Conservation (phyloP, 2,113 vertebrate species). For the Nycticryphes semicollaris region DNA sequence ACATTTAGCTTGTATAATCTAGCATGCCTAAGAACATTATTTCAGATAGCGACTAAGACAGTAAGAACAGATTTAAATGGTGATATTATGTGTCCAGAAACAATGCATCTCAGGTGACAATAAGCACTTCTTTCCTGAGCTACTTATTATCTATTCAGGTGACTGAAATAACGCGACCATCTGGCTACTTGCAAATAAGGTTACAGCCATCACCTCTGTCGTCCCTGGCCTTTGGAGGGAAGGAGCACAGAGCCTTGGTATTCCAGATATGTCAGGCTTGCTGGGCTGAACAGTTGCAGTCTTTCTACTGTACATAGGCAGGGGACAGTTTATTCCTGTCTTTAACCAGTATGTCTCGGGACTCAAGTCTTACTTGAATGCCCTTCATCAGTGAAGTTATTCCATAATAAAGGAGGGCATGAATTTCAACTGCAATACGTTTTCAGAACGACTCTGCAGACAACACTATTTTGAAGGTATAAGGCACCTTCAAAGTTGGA, state of each 20-base stretch:
- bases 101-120: not conserved
- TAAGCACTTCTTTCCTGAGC: not conserved
- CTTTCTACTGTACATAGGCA: not conserved
- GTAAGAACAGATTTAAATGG: not conserved
- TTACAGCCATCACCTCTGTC: constrained; percentile 17
- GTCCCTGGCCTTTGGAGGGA: not conserved
- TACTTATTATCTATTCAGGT: constrained; percentile 9
- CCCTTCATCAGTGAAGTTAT: not conserved
- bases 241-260: not conserved
- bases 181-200: constrained; percentile 19
- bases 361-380: not conserved
- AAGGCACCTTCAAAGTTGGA: not conserved
- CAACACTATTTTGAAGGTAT: not conserved
- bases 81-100: not conserved
- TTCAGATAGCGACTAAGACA: not conserved
- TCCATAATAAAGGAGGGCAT: not conserved
- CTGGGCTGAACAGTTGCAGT: not conserved
- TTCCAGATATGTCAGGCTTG: not conserved
- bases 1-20: not conserved
- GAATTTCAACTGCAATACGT: not conserved
- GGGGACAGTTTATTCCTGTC: not conserved
- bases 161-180: constrained; percentile 37
- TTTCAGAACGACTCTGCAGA: not conserved
- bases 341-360: not conserved
- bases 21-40: not conserved